Conservation (phyloP, 2,113 vertebrate genomes). For the Halichoeres trimaculatus region DNA sequence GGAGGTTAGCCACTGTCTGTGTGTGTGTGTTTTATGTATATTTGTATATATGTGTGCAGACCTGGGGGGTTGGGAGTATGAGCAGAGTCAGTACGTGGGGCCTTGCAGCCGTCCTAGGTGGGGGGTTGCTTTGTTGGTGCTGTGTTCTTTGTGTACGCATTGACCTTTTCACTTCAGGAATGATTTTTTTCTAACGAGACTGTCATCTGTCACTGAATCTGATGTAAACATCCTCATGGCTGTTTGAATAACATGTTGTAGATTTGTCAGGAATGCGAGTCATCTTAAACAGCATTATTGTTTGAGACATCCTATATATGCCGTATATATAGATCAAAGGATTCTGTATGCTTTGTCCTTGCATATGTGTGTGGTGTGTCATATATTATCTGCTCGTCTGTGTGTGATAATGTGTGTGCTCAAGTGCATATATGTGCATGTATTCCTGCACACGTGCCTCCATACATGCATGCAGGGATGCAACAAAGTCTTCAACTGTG, state of each 20-base stretch:
- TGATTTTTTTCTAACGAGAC: conserved; percentile 36
- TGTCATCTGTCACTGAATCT: conserved; percentile 27
- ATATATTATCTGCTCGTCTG: conserved; percentile 8
- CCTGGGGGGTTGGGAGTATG: conserved; percentile 27
- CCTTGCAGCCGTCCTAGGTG: conserved; percentile 15
- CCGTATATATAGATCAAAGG: conserved; percentile 51
- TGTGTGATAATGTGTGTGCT: conserved; percentile 21
- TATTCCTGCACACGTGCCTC: conserved; percentile 42
- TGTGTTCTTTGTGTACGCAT: conserved; percentile 35
- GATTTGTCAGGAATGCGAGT: conserved; percentile 39
- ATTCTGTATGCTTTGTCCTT: conserved; percentile 29
- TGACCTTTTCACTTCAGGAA: conserved; percentile 50
- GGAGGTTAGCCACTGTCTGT: not conserved
- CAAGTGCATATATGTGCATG: conserved; percentile 21
- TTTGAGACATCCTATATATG: conserved; percentile 38
- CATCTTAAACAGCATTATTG: conserved; percentile 30
- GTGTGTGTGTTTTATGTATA: conserved; percentile 3
- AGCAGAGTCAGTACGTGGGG: conserved; percentile 34
- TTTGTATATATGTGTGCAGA: conserved; percentile 18
- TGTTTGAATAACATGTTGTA: conserved; percentile 23
- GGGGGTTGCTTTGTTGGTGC: conserved; percentile 18
- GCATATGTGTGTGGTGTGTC: conserved; percentile 14
- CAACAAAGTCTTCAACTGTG: conserved; percentile 47
- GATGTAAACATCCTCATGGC: conserved; percentile 49
- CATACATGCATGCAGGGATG: conserved; percentile 34